phyloP scores from a whole-genome alignment of 2,888 invertebrate species.

The Phanerotoma sp. region DNA sequence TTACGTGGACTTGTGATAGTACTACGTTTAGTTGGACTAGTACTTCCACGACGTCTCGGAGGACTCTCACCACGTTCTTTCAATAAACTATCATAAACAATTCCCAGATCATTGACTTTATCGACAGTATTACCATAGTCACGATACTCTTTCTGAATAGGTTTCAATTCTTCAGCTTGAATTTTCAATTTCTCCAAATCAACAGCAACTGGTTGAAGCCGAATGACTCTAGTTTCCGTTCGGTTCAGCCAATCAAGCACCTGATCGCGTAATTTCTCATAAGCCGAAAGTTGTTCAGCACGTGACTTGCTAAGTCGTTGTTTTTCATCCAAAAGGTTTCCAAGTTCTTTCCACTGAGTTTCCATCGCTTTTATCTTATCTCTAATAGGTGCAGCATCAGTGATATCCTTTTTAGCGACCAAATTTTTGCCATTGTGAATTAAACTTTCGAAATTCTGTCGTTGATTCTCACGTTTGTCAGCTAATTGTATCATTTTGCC shows the following conservation, averaged over 20 bases:
- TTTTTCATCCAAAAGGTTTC: conserved; percentile 79
- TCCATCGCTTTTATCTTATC: conserved; percentile 86
- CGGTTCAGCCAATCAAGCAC: conserved; percentile 81
- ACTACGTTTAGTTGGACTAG: conserved; percentile 81
- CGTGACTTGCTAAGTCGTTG: conserved; percentile 80
- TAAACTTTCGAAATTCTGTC: conserved; percentile 70
- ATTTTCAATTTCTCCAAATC: conserved; percentile 81
- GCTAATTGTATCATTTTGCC: conserved; percentile 62
- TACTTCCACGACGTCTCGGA: conserved; percentile 68
- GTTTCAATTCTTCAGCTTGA: conserved; percentile 82
- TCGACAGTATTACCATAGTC: conserved; percentile 85
- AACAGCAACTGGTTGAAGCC: conserved; percentile 82
- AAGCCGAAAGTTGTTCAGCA: conserved; percentile 82
- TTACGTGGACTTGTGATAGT: conserved; percentile 64
- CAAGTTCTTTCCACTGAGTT: conserved; percentile 87
- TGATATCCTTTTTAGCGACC: conserved; percentile 82
- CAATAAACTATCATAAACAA: conserved; percentile 79
- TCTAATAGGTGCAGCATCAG: conserved; percentile 79
- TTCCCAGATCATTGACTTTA: conserved; percentile 87
- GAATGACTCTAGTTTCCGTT: conserved; percentile 76
- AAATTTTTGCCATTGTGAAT: conserved; percentile 79
- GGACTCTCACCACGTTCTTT: conserved; percentile 81
- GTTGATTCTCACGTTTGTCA: conserved; percentile 62
- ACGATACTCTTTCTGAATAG: conserved; percentile 84
- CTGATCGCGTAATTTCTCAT: conserved; percentile 80